These are phyloP conservation scores for Paguma larvata DNA, from an alignment of 2,797 vertebrate genomes.

Conservation along the genomic window DNA sequence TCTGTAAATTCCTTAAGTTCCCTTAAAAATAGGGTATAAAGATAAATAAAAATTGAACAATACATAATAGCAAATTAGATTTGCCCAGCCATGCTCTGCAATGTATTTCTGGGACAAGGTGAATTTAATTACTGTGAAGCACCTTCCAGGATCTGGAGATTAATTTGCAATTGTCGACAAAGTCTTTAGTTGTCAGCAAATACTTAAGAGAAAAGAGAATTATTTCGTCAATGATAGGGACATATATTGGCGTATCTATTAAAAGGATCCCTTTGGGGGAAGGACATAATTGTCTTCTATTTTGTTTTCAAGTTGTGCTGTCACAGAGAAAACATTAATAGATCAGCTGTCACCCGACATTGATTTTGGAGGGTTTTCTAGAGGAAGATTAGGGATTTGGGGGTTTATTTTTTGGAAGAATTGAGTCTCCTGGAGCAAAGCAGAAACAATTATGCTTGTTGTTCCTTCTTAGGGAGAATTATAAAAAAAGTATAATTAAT, in stretches of 20 bases:
- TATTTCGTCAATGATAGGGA: not conserved
- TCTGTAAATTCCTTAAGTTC: not conserved
- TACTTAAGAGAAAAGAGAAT: not conserved
- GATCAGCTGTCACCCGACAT: not conserved
- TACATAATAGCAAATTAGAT: not conserved
- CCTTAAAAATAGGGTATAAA: constrained; percentile 1
- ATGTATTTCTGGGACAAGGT: not conserved
- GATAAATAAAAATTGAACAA: not conserved
- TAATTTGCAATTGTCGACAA: constrained; percentile 30
- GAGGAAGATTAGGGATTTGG: not conserved
- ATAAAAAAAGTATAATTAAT: not conserved
- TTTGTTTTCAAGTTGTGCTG: constrained; percentile 14
- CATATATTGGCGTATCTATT: not conserved
- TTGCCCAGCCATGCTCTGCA: not conserved
- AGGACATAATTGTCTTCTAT: not conserved
- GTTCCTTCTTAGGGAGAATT: not conserved
- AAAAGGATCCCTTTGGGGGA: not conserved
- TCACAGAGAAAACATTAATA: constrained; percentile 25
- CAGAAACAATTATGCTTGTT: not conserved
- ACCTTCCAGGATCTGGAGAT: not conserved
- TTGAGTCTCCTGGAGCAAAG: not conserved
- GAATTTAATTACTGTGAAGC: constrained; percentile 11
- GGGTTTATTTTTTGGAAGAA: not conserved
- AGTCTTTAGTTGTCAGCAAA: constrained; percentile 53
- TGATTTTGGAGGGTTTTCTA: constrained; percentile 47